A percentile compares a stretch with the other conserved stretches of the same genome.
Evolutionary conservation across 2,113 vertebrate species (phyloP).

Genomic region (Alethe diademata): DNA sequence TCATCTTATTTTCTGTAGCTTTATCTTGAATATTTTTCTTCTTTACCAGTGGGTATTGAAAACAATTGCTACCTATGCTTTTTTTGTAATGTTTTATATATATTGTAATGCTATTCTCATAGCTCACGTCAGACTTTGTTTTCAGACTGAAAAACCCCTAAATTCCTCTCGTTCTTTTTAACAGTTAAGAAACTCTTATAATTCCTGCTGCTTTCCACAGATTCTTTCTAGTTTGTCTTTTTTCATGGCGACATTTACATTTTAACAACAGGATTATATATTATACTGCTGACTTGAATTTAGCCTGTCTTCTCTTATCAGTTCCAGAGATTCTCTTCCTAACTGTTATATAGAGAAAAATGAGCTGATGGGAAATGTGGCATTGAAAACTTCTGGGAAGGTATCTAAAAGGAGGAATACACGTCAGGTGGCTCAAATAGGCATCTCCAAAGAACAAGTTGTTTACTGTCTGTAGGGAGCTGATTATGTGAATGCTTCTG

Average conservation of each 20-base stretch:
- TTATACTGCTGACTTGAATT: background rate
- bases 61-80: background rate
- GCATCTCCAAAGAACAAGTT: background rate
- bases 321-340: background rate
- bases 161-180: background rate
- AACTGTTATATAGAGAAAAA: background rate
- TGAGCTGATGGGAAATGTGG: background rate
- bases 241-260: background rate
- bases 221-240: background rate
- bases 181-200: background rate
- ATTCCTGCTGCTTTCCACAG: background rate
- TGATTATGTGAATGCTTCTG: background rate
- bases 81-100: background rate
- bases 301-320: background rate
- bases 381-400: background rate
- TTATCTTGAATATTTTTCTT: background rate
- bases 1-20: background rate
- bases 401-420: background rate
- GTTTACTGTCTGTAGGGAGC: background rate
- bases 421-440: background rate
- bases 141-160: background rate
- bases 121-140: background rate
- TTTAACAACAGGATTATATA: background rate
- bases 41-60: background rate
- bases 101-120: background rate